Evolutionary conservation across 2,113 vertebrate species (phyloP), one percentile per base, ranked within the genome.

Genomic region (Pampusana beccarii): DNA sequence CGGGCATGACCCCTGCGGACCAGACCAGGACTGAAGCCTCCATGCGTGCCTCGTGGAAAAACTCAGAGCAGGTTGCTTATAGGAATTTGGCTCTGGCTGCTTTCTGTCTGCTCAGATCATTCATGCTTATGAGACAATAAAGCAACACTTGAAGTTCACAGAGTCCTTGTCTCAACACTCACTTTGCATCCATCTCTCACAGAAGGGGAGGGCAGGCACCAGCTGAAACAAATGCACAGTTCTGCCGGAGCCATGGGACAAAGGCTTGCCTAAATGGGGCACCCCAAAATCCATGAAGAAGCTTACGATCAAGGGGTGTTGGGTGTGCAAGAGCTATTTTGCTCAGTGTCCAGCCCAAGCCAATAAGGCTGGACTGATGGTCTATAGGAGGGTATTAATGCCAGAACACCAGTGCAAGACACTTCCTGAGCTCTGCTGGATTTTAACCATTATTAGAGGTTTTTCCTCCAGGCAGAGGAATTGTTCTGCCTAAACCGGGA

Each of bases 11-110:
- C 94, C 93, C 46, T 97, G 96, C 3, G 33, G 10, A 10, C 95
- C 87, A 0, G 95, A 91, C 56, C 23, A 4, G 7, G 66, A 92
- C 3, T 96, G 86, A 95, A 93, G 12, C 14, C 58, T 0, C n/a
- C 7, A 1, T 0, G 1, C 13, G 12, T 0, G 0, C 14, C 8
- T 46, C 8, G 0, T 0, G 24, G 17, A 1, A 36, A 36, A 60
- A 11, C 6, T 2, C 40, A 5, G 17, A 34, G 2, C 14, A n/a
- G 20, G 24, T 6, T 26, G 46, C 71, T 85, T n/a, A 1, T 21
- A 38, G 81, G 51, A 46, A 2, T 1, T 0, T 29, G 70, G 50
- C 3, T 83, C 66, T 56, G 23, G 13, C 57, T 75, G 51, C 42
- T 62, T 61, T 16, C 51, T 14, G 7, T 24, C 85, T 8, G 38